phyloP scores from a whole-genome alignment of 2,888 invertebrate species.

The Stratiomys singularior region DNA sequence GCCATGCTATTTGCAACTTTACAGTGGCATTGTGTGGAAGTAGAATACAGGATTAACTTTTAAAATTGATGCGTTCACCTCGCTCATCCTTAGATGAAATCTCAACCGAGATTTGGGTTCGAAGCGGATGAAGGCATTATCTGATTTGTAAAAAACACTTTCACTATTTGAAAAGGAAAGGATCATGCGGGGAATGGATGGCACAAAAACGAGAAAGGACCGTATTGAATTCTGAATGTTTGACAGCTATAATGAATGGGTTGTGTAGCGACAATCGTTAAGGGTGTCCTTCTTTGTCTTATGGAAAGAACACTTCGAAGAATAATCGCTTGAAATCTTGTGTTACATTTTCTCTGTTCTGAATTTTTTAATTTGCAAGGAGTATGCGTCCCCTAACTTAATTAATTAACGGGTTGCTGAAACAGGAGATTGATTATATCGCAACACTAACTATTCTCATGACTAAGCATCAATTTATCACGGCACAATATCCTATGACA shows the following conservation, averaged over 20 bases:
- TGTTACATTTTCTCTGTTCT: too few species aligned
- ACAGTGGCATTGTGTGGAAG: background rate
- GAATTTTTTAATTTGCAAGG: too few species aligned
- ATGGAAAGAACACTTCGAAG: too few species aligned
- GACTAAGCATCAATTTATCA: too few species aligned
- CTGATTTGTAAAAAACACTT: background rate
- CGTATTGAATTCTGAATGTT: background rate
- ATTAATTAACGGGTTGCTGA: background rate
- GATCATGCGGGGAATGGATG: background rate
- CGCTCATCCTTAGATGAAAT: background rate
- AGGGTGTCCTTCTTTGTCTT: background rate
- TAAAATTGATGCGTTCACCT: slow-evolving; percentile 3
- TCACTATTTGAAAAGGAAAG: background rate
- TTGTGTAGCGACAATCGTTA: slow-evolving; percentile 1
- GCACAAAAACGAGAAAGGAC: background rate
- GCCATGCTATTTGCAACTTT: background rate
- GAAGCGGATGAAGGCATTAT: background rate
- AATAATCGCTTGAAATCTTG: too few species aligned
- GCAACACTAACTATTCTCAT: too few species aligned
- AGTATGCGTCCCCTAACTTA: background rate
- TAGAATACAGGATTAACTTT: slow-evolving; percentile 24
- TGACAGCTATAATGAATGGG: slow-evolving; percentile 18
- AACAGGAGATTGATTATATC: background rate
- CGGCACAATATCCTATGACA: too few species aligned
- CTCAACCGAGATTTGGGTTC: background rate